Evolutionary conservation across 2,888 invertebrate genomes (phyloP).

Genomic region (Scaptomyza parva): DNA sequence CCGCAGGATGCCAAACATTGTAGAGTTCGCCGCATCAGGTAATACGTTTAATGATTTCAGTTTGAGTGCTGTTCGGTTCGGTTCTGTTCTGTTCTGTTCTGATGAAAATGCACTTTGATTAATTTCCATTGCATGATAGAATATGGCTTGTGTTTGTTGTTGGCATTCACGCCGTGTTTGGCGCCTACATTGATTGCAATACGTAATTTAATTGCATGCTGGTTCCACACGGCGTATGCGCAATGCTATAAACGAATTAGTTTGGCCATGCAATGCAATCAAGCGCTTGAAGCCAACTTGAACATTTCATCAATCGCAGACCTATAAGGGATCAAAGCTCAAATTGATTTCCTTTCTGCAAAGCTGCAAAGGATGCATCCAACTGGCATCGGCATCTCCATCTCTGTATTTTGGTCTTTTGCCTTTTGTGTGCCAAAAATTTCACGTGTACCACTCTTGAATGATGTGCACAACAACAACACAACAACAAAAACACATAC

Average conservation of each 20-base stretch:
- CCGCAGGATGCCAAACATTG: conserved; percentile 13
- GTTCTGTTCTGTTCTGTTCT: too few relatives aligned
- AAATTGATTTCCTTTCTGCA: conserved; percentile 51
- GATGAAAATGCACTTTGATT: conserved; percentile 74
- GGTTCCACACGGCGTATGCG: conserved; percentile 49
- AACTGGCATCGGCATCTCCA: conserved; percentile 1
- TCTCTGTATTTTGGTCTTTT: conserved; percentile 10
- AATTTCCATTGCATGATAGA: conserved; percentile 69
- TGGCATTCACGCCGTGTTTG: conserved; percentile 22
- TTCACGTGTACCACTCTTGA: conserved; percentile 39
- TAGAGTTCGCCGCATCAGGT: conserved; percentile 28
- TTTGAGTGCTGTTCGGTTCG: conserved; percentile 61
- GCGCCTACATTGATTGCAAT: conserved; percentile 34
- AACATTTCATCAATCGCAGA: conserved; percentile 22
- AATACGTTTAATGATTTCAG: conserved; percentile 70
- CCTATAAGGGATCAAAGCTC: conserved; percentile 30
- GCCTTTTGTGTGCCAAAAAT: conserved; percentile 36
- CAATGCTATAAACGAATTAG: conserved; percentile 61
- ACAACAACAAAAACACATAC: conserved; percentile 19
- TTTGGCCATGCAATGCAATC: conserved; percentile 7
- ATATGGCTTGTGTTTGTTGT: conserved; percentile 20
- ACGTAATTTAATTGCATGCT: conserved; percentile 68
- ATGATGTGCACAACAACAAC: conserved; percentile 26
- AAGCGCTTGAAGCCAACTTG: not conserved
- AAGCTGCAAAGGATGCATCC: conserved; percentile 11